Evolutionary conservation across 2,888 invertebrate genomes (phyloP), one percentile per base, ranked within the genome.

Genomic region (Agonopterix subpropinquella): DNA sequence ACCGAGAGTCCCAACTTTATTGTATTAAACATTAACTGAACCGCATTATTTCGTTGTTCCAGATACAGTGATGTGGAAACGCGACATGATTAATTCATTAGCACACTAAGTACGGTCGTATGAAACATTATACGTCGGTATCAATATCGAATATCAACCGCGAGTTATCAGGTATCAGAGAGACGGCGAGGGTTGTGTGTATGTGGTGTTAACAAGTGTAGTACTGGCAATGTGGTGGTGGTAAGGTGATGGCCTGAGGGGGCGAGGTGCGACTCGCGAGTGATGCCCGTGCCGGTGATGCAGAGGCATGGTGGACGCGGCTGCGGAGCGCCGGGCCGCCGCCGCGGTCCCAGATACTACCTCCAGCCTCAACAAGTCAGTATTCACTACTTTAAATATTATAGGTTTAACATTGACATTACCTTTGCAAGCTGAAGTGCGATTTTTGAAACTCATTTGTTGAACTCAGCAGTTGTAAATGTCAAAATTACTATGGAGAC

Each of bases 251-350:
- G 65, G 65, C 36, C 18, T 41, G 37, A 39, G 47, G 52, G 28
- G 49, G 43, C 46, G 47, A 47, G 47, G 45, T 39, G 47, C 36
- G 42, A 42, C 11, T 65, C 69, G 71, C 76, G 70, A 81, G 85
- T 84, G 76, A 88, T 87, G 87, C 84, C 76, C 75, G 77, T 67
- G 78, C 76, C 82, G 82, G 84, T 85, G 84, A 86, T 88, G 87
- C 86, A 74, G 80, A 83, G 87, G 86, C 78, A 88, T 88, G 88
- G 87, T 85, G 83, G 87, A 87, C 85, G 87, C 82, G 84, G 85
- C 83, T 75, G 84, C 84, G 86, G 85, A 85, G 82, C 85, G 82
- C 79, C 82, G 79, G 77, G 77, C 74, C 77, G 84, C 79, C 80
- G 77, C 75, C 72, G 72, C 70, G 46, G 49, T 46, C 45, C 44